Evolutionary conservation across 2,113 vertebrate species (phyloP).

Genomic region (Capra hircus): DNA sequence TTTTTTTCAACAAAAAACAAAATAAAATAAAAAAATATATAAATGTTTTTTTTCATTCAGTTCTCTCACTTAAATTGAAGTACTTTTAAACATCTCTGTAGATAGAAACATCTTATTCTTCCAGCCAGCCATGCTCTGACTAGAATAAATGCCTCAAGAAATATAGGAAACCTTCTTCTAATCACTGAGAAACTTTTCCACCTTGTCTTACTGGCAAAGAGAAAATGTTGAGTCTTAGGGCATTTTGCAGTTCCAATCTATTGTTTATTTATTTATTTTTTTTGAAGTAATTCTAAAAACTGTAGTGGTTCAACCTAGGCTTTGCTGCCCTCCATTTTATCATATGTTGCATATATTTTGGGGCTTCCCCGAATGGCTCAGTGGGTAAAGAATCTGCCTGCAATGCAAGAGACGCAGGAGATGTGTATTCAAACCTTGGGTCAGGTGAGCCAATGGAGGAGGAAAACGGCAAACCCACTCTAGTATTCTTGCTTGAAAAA

Average conservation of each 20-base stretch:
- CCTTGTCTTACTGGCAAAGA: neutral
- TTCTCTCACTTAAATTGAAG: neutral
- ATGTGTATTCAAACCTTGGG: neutral
- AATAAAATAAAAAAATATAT: too few species aligned
- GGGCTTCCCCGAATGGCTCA: rapidly evolving
- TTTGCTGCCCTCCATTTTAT: neutral
- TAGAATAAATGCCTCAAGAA: neutral
- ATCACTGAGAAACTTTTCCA: neutral
- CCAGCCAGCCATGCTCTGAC: neutral
- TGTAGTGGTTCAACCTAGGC: neutral
- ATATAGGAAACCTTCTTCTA: neutral
- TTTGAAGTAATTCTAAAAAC: neutral
- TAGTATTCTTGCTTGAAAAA: neutral
- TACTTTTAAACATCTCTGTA: neutral
- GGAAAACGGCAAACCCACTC: neutral
- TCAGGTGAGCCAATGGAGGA: neutral
- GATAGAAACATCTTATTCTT: neutral
- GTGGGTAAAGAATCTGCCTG: neutral
- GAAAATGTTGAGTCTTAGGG: neutral
- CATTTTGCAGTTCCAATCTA: neutral
- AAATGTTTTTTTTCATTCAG: neutral
- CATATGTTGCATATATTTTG: neutral
- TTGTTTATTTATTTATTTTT: neutral
- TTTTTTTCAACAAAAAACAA: too few species aligned
- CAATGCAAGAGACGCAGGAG: neutral